These are phyloP conservation scores for Mythimna vitellina DNA, from an alignment of 2,888 invertebrate species.

Conservation along the genomic window DNA sequence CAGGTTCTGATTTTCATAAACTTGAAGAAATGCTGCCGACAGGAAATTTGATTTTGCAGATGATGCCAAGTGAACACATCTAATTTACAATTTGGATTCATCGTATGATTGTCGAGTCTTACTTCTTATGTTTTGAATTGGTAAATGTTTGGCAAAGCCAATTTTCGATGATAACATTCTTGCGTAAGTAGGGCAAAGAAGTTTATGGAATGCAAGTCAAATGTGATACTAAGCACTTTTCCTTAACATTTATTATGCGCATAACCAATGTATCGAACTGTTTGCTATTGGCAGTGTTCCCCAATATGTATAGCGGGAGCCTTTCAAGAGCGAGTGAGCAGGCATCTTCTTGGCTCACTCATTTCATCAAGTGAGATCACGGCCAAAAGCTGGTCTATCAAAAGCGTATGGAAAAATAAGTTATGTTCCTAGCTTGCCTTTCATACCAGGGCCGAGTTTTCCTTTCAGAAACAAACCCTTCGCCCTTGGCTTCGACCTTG, in stretches of 20 bases:
- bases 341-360: too few relatives aligned
- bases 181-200: background rate
- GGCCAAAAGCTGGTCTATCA: too few relatives aligned
- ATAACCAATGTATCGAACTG: too few relatives aligned
- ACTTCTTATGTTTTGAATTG: conserved; percentile 17
- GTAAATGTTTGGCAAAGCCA: conserved; percentile 11
- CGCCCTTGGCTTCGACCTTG: too few relatives aligned
- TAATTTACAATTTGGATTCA: conserved; percentile 49
- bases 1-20: conserved; percentile 19
- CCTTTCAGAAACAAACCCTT: too few relatives aligned
- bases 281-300: too few relatives aligned
- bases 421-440: too few relatives aligned
- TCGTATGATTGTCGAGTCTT: conserved; percentile 21
- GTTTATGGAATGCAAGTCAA: conserved; percentile 2
- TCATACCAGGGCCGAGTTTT: too few relatives aligned
- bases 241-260: background rate
- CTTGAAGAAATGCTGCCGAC: conserved; percentile 12
- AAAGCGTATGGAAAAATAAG: too few relatives aligned
- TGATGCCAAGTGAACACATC: conserved; percentile 34
- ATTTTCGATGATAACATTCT: conserved; percentile 12
- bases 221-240: background rate
- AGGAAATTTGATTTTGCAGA: conserved; percentile 45
- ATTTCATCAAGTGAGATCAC: too few relatives aligned
- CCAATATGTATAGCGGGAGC: too few relatives aligned
- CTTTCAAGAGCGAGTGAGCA: too few relatives aligned